These are phyloP conservation scores for Erinaceus europaeus DNA, from an alignment of 2,113 vertebrate genomes.

Conservation along the genomic window DNA sequence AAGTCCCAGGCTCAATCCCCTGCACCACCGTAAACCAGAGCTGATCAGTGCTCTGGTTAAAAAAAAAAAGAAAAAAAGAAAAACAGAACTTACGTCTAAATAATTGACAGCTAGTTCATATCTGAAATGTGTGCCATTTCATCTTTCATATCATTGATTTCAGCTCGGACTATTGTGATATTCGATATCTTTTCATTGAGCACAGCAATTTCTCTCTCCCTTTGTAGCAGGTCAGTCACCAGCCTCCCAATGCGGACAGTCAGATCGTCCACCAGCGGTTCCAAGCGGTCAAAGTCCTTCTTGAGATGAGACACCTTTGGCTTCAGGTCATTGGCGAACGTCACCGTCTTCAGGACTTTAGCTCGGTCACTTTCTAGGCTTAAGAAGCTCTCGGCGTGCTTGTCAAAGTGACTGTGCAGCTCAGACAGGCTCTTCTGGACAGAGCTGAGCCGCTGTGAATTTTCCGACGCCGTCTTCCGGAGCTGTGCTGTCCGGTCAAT, in stretches of 20 bases:
- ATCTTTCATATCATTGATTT: constrained; percentile 80
- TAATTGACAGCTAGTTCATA: constrained; percentile 58
- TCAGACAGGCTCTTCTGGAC: constrained; percentile 81
- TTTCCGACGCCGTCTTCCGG: constrained; percentile 84
- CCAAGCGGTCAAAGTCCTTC: constrained; percentile 87
- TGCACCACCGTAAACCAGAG: no score
- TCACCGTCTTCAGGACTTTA: constrained; percentile 88
- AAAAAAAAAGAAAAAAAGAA: no score
- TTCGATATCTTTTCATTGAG: constrained; percentile 88
- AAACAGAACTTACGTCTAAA: neutral
- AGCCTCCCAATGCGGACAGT: constrained; percentile 89
- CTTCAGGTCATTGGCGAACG: constrained; percentile 92
- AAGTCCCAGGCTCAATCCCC: no score
- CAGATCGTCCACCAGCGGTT: constrained; percentile 89
- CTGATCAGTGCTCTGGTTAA: no score
- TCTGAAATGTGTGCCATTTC: constrained; percentile 82
- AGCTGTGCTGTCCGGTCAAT: constrained; percentile 88
- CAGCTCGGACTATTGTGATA: constrained; percentile 80
- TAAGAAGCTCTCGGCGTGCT: constrained; percentile 82
- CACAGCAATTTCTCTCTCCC: constrained; percentile 85
- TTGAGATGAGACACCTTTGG: constrained; percentile 90
- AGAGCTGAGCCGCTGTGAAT: constrained; percentile 82
- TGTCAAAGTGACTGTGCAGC: constrained; percentile 80
- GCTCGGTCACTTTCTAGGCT: constrained; percentile 90
- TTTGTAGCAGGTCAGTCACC: constrained; percentile 85